A percentile compares a stretch with the other conserved stretches of the same genome.
These are phyloP conservation scores for Hypena proboscidalis DNA, from an alignment of 2,888 invertebrate genomes.

Conservation along the genomic window DNA sequence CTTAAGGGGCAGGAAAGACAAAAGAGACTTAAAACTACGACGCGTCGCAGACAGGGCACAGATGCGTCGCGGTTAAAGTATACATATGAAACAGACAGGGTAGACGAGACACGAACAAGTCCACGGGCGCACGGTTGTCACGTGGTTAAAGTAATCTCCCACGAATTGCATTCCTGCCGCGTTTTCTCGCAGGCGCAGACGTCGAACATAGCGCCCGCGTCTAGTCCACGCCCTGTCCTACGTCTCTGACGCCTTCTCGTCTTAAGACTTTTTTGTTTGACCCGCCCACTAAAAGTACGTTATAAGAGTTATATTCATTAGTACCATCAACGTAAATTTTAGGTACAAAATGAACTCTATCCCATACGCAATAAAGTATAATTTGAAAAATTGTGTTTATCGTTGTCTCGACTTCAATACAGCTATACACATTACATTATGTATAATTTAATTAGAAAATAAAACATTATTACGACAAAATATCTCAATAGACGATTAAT, in stretches of 20 bases:
- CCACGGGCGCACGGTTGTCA: no score
- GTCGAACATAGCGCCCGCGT: no score
- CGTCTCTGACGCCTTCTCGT: no score
- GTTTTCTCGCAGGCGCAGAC: no score
- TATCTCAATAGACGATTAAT: conserved; percentile 42
- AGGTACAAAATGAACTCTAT: conserved; percentile 9
- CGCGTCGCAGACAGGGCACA: no score
- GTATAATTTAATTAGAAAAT: conserved; percentile 39
- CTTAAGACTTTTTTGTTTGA: no score
- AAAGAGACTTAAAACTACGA: conserved; percentile 7
- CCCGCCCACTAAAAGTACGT: background rate
- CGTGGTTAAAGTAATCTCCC: no score
- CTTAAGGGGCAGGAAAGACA: conserved; percentile 25
- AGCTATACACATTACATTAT: conserved; percentile 39
- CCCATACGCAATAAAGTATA: conserved; percentile 19
- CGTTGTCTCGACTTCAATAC: conserved; percentile 28
- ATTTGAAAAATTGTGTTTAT: conserved; percentile 28
- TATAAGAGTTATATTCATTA: conserved; percentile 1
- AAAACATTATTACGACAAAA: conserved; percentile 34
- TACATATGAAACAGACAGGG: no score
- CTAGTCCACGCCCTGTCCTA: no score
- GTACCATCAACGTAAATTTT: background rate
- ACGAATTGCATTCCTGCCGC: no score
- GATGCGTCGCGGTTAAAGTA: no score
- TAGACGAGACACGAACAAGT: no score